Base-by-base conservation (phyloP, 1,140 invertebrate genomes). In the Dermatophagoides farinae region DNA sequence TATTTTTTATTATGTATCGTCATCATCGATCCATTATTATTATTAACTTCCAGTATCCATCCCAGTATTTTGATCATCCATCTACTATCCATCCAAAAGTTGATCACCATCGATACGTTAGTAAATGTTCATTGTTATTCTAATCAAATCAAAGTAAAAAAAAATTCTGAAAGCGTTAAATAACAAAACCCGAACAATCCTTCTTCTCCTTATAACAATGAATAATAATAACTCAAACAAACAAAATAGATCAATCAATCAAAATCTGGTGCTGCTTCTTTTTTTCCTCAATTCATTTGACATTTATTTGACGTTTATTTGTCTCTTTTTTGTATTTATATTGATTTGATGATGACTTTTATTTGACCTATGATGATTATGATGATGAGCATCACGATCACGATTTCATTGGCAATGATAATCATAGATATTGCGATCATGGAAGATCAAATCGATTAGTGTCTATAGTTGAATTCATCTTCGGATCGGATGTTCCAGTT, bases 291-390 rank as follows among this genome's bases (percentile, higher is more conserved):
- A n/a, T n/a, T 12, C 12, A 12, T 39, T 12, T 55, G 53, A 55
- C 53, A 44, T 31, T 55, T 55, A 55, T 55, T 31, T 55, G 53
- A 55, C 25, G 22, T 53, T 22, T 25, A 55, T 55, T 38, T 14
- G 38, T 16, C 6, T 18, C 14, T 5, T 25, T 14, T 53, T 16
- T 5, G 23, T n/a, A n/a, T n/a, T n/a, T n/a, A n/a, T n/a, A 5
- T 40, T 23, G 53, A 55, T n/a, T n/a, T 55, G 47, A 20, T 12
- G 47, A 41, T 38, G 53, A 55, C 53, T 55, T 55, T 55, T 4
- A 55, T 55, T 55, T 55, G 53, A 55, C 53, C 14, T 55, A 25
- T n/a, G 14, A 44, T 10, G 5, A 44, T 2, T 10, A 44, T 31
- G 31, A 31, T 31, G 31, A 31, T 31, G 31, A 31, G 31, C 2